A percentile compares a stretch with the other conserved stretches of the same genome.
phyloP scores from a whole-genome alignment of 2,888 invertebrate species.

The Lasioglossum figueresi region DNA sequence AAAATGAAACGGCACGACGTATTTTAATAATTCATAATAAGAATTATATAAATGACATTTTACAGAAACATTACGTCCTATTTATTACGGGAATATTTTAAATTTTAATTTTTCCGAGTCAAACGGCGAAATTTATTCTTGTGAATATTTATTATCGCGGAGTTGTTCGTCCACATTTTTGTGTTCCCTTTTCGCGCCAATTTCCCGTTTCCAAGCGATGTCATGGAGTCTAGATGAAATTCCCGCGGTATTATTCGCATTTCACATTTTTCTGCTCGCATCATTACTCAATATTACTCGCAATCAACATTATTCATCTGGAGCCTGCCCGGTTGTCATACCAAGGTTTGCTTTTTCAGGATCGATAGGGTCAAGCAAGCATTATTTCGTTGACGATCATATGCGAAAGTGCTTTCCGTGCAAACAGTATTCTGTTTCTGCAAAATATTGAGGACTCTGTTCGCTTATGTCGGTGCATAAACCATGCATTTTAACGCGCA shows the following conservation, averaged over 20 bases:
- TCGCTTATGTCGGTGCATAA: background rate
- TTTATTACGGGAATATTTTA: background rate
- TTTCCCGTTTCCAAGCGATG: conserved; percentile 4
- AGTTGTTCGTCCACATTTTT: conserved; percentile 14
- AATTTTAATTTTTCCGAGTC: background rate
- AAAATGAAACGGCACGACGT: no score
- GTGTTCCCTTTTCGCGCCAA: background rate
- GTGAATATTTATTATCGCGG: background rate
- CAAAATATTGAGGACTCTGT: conserved; percentile 43
- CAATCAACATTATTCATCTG: conserved; percentile 10
- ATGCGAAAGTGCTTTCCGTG: conserved; percentile 36
- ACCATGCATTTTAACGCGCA: background rate
- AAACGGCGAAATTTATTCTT: background rate
- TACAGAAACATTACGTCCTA: background rate
- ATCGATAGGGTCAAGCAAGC: conserved; percentile 37
- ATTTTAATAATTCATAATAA: no score
- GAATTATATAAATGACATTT: background rate
- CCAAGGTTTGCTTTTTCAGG: conserved; percentile 17
- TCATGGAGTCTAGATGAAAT: conserved; percentile 51
- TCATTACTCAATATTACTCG: conserved; percentile 47
- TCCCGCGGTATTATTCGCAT: conserved; percentile 39
- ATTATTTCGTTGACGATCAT: conserved; percentile 28
- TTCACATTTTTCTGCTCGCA: conserved; percentile 30
- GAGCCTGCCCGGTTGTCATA: background rate
- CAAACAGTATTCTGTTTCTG: conserved; percentile 55